Evolutionary conservation across 2,888 invertebrate genomes (phyloP).

Genomic region (Mongoloraphidia duomilia): DNA sequence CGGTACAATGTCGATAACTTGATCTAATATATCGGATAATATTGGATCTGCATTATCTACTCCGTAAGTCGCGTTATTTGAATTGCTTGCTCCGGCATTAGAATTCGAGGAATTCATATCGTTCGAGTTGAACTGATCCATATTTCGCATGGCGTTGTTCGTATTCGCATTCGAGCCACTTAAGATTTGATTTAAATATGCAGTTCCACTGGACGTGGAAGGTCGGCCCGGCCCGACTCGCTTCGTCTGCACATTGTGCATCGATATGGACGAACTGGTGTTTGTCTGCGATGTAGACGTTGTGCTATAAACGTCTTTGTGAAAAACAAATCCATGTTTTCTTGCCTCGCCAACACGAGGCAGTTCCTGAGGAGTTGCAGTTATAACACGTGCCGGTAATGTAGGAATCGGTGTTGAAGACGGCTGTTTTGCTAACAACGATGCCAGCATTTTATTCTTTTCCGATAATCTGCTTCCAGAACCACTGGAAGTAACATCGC

Average conservation of each 20-base stretch:
- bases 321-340: constrained; percentile 1
- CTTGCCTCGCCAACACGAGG: constrained; percentile 27
- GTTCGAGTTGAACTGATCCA: no score
- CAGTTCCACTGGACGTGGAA: constrained; percentile 18
- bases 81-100: constrained; percentile 21
- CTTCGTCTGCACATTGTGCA: constrained; percentile 12
- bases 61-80: not conserved
- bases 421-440: constrained; percentile 62
- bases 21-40: constrained; percentile 72
- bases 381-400: constrained; percentile 45
- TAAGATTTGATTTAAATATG: constrained; percentile 27
- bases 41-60: constrained; percentile 42
- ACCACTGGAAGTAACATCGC: constrained; percentile 26
- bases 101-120: not conserved
- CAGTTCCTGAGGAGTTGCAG: constrained; percentile 57
- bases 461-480: constrained; percentile 48
- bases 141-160: no score
- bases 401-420: constrained; percentile 47
- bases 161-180: constrained; percentile 11
- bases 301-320: constrained; percentile 4
- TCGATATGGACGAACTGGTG: constrained; percentile 6
- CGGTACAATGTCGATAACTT: constrained; percentile 67
- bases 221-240: constrained; percentile 16
- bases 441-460: constrained; percentile 75
- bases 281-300: constrained; percentile 11